These are phyloP conservation scores for Eudyptes chrysolophus DNA, from an alignment of 2,113 vertebrate genomes.

Conservation along the genomic window DNA sequence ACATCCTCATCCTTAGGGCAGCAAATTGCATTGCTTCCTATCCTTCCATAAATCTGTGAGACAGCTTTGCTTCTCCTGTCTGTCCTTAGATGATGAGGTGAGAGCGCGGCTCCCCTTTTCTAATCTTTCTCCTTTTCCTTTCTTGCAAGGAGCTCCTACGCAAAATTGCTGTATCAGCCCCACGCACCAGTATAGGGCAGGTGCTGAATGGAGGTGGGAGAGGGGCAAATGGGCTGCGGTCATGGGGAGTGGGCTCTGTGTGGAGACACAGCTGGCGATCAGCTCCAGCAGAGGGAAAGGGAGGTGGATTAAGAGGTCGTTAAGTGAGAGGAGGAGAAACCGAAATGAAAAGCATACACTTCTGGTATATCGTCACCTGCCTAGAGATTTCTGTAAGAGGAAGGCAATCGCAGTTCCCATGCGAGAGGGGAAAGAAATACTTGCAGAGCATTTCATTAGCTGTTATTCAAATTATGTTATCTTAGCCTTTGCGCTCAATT, in stretches of 20 bases:
- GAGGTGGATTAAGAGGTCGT: background rate
- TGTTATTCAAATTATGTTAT: background rate
- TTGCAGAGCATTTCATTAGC: background rate
- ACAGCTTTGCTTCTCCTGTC: background rate
- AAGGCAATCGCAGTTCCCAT: background rate
- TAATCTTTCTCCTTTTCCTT: background rate
- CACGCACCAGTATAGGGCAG: background rate
- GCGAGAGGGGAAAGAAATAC: background rate
- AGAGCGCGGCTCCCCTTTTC: background rate
- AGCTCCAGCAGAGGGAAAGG: background rate
- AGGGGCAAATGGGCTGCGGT: background rate
- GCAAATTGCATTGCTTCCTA: background rate
- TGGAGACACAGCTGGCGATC: rapidly evolving
- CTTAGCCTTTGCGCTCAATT: background rate
- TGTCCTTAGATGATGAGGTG: background rate
- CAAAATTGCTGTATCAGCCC: background rate
- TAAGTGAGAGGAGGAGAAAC: background rate
- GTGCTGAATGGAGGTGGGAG: background rate
- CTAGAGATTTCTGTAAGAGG: background rate
- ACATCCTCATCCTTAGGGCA: background rate
- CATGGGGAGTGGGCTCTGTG: background rate
- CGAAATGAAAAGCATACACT: background rate
- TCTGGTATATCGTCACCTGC: background rate
- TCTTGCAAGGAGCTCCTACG: background rate
- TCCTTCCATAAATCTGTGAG: background rate